These are phyloP conservation scores for Diarsia dahlii DNA, from an alignment of 2,888 invertebrate species.

Conservation along the genomic window DNA sequence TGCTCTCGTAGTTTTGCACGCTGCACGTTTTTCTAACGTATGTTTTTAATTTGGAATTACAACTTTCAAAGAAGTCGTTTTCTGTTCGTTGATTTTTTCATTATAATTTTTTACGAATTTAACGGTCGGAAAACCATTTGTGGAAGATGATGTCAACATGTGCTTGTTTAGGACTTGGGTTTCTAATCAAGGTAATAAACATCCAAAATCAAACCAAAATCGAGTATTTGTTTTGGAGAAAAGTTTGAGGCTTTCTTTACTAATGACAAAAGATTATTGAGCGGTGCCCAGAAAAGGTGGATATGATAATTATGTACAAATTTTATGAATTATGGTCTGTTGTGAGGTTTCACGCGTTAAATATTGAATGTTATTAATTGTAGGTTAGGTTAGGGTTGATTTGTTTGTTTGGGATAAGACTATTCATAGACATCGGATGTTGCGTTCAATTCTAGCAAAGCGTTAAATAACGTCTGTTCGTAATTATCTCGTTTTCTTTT, in stretches of 20 bases:
- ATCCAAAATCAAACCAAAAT: conserved; percentile 1
- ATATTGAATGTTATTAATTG: not conserved
- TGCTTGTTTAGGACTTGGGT: conserved; percentile 21
- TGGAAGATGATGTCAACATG: conserved; percentile 55
- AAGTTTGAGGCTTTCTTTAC: not conserved
- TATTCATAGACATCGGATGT: not conserved
- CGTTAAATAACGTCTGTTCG: conserved; percentile 13
- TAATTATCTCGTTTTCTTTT: conserved; percentile 45
- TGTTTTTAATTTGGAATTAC: conserved; percentile 17
- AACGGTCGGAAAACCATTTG: conserved; percentile 36
- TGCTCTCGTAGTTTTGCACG: conserved; percentile 53
- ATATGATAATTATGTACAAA: not conserved
- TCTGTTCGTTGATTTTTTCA: conserved; percentile 15
- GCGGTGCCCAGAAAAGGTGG: not conserved
- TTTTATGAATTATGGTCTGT: not conserved
- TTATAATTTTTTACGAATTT: conserved; percentile 33
- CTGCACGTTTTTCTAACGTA: conserved; percentile 43
- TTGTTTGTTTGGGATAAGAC: not conserved
- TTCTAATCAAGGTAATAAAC: conserved; percentile 34
- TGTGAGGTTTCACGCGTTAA: not conserved
- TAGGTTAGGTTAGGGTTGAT: conserved; percentile 2
- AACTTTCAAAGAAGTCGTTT: conserved; percentile 24
- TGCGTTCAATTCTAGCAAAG: not conserved
- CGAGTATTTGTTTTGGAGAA: not conserved
- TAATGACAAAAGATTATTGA: not conserved